Evolutionary conservation across 2,888 invertebrate genomes (phyloP).

Genomic region (Deilephila porcellus): DNA sequence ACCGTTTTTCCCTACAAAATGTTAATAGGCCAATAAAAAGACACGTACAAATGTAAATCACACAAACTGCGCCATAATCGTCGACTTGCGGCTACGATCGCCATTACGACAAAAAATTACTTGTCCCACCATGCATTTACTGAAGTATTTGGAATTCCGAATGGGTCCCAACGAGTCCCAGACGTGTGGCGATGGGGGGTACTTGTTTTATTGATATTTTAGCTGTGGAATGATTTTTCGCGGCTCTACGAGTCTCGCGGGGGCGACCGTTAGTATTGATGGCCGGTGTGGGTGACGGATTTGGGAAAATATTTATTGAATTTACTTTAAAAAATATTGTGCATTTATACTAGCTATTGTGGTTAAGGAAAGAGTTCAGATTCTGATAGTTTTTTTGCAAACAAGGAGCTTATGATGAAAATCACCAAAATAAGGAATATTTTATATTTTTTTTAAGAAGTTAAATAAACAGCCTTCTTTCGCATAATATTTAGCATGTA

Average conservation of each 20-base stretch:
- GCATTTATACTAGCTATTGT: neutral
- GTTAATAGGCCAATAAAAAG: slow-evolving; percentile 73
- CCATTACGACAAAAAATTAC: slow-evolving; percentile 71
- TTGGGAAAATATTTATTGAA: slow-evolving; percentile 38
- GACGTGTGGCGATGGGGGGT: slow-evolving; percentile 52
- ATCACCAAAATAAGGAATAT: too few relatives aligned
- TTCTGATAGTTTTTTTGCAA: too few relatives aligned
- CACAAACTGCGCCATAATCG: slow-evolving; percentile 55
- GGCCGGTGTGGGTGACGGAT: slow-evolving; percentile 59
- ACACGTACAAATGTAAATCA: slow-evolving; percentile 76
- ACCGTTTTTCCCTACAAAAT: slow-evolving; percentile 52
- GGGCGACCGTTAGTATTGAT: slow-evolving; percentile 77
- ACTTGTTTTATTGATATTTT: slow-evolving; percentile 85
- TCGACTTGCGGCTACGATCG: slow-evolving; percentile 60
- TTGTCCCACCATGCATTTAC: slow-evolving; percentile 73
- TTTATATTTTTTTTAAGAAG: too few relatives aligned
- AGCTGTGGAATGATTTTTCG: slow-evolving; percentile 80
- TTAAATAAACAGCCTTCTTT: too few relatives aligned
- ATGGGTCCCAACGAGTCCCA: slow-evolving; percentile 69
- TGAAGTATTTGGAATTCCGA: slow-evolving; percentile 70
- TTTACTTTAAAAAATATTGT: neutral
- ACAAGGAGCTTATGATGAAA: too few relatives aligned
- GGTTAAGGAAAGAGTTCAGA: too few relatives aligned
- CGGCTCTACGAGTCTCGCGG: slow-evolving; percentile 73
- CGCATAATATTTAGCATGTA: too few relatives aligned